These are phyloP conservation scores for Ctenopoma kingsleyae DNA, from an alignment of 2,797 vertebrate species.

Conservation along the genomic window DNA sequence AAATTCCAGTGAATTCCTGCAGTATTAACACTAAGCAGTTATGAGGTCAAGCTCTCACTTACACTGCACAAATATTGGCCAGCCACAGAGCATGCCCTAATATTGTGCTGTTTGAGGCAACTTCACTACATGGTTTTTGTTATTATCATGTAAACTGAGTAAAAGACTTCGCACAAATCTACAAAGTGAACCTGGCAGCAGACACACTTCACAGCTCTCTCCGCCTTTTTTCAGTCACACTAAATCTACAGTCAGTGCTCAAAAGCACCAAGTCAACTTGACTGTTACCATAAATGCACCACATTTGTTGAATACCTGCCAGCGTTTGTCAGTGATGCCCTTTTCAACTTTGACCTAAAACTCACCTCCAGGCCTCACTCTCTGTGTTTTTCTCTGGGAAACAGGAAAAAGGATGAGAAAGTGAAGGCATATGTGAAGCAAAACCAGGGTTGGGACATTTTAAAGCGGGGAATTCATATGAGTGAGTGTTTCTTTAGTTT, in stretches of 20 bases:
- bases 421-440: constrained; percentile 49
- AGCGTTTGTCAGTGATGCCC: constrained; percentile 69
- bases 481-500: constrained; percentile 12
- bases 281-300: constrained; percentile 69
- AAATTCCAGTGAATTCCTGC: constrained; percentile 79
- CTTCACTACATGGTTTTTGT: constrained; percentile 19
- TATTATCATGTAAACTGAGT: constrained; percentile 23
- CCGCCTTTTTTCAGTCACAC: constrained; percentile 49
- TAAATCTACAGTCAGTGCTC: constrained; percentile 64
- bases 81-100: constrained; percentile 13
- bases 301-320: constrained; percentile 79
- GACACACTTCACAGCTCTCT: constrained; percentile 71
- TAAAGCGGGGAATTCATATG: constrained; percentile 13
- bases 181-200: constrained; percentile 71
- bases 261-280: constrained; percentile 58
- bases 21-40: constrained; percentile 73
- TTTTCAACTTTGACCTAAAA: constrained; percentile 85
- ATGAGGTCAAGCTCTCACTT: constrained; percentile 74
- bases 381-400: constrained; percentile 67
- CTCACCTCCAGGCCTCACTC: constrained; percentile 79
- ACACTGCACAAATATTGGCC: constrained; percentile 60
- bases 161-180: constrained; percentile 39
- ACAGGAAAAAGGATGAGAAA: constrained; percentile 81
- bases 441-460: constrained; percentile 35
- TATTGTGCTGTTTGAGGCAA: constrained; percentile 26